Base-by-base conservation (phyloP, 1,140 invertebrate genomes). In the Brachionus rubens region DNA sequence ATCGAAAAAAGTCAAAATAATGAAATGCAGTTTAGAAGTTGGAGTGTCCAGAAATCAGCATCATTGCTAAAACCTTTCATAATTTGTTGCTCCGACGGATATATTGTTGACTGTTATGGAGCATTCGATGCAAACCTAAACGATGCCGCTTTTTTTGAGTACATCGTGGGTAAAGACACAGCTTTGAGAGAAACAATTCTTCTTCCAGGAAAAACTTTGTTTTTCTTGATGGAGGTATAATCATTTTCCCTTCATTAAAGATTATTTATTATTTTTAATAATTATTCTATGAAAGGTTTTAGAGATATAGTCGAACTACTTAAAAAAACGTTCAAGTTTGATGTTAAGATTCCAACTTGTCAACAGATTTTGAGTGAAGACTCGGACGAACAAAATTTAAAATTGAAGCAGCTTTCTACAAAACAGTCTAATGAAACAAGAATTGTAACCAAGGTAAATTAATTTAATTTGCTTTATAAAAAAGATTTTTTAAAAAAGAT, bases 171-270 rank as follows among this genome's bases (percentile, higher is more conserved):
- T 16, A 62, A n/a, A 36, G 56, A 62, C 19, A 3, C 30, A 16
- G 36, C 30, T 62, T 40, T 62, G 36, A 40, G 9, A 26, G 33
- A 54, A 2, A 62, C 19, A 36, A 40, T 62, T 6, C 16, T 62
- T 3, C 56, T 62, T 40, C 56, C 56, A 16, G 33, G 33, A 40
- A 62, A 62, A 62, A 62, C 56, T 6, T 36, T 36, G 10, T 10
- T 62, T 16, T 62, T 62, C 33, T 62, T 16, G 56, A 62, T 40
- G 19, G 56, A 14, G 56, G 56, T 40, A 62, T n/a, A 52, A 56
- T 14, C 10, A 16, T 24, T 28, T 14, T 54, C 50, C 4, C 50
- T n/a, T n/a, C n/a, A n/a, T n/a, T n/a, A n/a, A n/a, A n/a, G n/a
- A n/a, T n/a, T n/a, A n/a, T n/a, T n/a, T n/a, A n/a, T n/a, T n/a